Base-by-base conservation (phyloP, 2,797 vertebrate species). In the Spinus olivaceus region DNA sequence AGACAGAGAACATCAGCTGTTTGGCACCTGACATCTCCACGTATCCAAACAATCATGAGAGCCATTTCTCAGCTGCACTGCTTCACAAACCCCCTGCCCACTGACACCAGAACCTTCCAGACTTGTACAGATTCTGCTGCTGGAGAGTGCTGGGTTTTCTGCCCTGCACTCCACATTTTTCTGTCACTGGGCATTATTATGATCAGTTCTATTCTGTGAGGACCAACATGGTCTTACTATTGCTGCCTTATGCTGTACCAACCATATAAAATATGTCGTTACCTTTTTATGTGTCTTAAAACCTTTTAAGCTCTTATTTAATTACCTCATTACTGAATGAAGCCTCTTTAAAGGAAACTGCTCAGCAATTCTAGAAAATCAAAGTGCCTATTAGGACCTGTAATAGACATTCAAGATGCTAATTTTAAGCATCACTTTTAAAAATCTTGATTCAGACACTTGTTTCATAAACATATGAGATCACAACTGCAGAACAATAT, bases 401-500 rank as follows among this genome's bases (percentile, higher is more conserved):
- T 25, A 90, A 79, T 10, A 81, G n/a, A 17, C 39, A 41, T 88
- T 90, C 41, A 54, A 65, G 61, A 44, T 33, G 28, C 6, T 81
- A 64, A 93, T 88, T 86, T 86, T 67, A 74, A 81, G 39, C 39
- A 91, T 50, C 0, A 1, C 8, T 63, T 92, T 54, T 72, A 42
- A 90, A 90, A 86, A 76, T n/a, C 76, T 89, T 78, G 51, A 66
- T 39, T 88, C 21, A 81, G 37, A 47, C 14, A 8, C 14, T 82
- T 87, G 30, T 81, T 94, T 72, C 63, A 76, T 76, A 84, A 87
- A 84, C 20, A 64, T 17, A 37, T 8, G 8, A 24, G 19, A 84
- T 63, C 41, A 63, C 16, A 84, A 8, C 12, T 35, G 20, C 1
- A 6, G 51, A 83, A 73, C 14, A 70, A 66, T 39, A 69, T 10